A percentile compares a stretch with the other conserved stretches of the same genome.
Conservation (phyloP, 2,797 vertebrate genomes). For the Halcyon leucocephala region DNA sequence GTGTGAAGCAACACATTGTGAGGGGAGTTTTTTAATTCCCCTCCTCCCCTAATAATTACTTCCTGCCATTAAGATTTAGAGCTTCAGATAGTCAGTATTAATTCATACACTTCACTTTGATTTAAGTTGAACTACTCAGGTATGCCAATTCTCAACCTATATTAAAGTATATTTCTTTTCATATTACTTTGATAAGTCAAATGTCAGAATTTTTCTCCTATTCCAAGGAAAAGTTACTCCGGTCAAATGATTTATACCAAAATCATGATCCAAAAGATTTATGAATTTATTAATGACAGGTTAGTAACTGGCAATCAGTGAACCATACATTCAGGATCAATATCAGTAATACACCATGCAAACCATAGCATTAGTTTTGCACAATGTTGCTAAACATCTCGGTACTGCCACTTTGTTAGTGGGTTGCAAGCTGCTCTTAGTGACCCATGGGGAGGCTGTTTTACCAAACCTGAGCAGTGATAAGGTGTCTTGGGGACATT, state of each 20-base stretch:
- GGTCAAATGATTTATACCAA: not conserved
- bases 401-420: not conserved
- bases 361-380: not conserved
- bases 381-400: not conserved
- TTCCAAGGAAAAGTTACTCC: not conserved
- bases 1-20: not conserved
- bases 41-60: not conserved
- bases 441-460: not conserved
- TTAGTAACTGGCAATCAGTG: not conserved
- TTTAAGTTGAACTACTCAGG: not conserved
- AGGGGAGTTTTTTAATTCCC: not conserved
- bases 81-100: not conserved
- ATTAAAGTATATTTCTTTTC: not conserved
- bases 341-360: not conserved
- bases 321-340: not conserved
- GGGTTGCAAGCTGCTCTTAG: fast-evolving
- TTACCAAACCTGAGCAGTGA: not conserved
- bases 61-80: not conserved
- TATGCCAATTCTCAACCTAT: not conserved
- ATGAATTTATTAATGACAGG: not conserved
- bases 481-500: not conserved
- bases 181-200: not conserved
- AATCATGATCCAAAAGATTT: not conserved
- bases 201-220: not conserved
- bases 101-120: not conserved